Conservation (phyloP, 2,888 invertebrate genomes). For the Cepaea hortensis region DNA sequence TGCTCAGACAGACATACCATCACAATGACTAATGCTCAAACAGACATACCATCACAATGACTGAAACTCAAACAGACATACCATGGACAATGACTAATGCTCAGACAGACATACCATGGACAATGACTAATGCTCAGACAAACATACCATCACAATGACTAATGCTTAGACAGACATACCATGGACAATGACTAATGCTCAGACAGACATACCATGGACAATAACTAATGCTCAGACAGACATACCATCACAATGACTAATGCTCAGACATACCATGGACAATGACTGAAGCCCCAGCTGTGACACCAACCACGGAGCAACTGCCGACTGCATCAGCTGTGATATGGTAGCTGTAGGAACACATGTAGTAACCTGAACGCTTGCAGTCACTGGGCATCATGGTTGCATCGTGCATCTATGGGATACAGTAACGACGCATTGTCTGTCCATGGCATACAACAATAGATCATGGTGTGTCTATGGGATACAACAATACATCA, state of each 20-base stretch:
- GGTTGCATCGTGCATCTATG: conserved; percentile 9
- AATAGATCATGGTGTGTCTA: neutral
- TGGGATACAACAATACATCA: no score
- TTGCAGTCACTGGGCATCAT: conserved; percentile 39
- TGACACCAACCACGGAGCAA: conserved; percentile 43
- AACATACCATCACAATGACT: no score
- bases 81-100: conserved; percentile 39
- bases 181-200: no score
- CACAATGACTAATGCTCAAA: neutral
- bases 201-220: no score
- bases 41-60: neutral
- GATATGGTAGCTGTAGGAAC: conserved; percentile 11
- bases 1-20: no score
- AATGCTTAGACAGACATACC: no score
- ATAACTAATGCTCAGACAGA: neutral
- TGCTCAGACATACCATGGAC: conserved; percentile 47
- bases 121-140: no score
- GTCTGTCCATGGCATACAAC: neutral
- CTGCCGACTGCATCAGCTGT: neutral
- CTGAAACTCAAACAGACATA: conserved; percentile 2
- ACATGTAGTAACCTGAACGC: conserved; percentile 33
- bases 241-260: neutral
- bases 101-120: no score
- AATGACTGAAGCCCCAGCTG: conserved; percentile 36
- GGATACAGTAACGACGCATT: neutral